Evolutionary conservation across 1,140 invertebrate species (phyloP), one percentile per base, ranked within the genome.

Genomic region (Anagrus nilaparvatae): DNA sequence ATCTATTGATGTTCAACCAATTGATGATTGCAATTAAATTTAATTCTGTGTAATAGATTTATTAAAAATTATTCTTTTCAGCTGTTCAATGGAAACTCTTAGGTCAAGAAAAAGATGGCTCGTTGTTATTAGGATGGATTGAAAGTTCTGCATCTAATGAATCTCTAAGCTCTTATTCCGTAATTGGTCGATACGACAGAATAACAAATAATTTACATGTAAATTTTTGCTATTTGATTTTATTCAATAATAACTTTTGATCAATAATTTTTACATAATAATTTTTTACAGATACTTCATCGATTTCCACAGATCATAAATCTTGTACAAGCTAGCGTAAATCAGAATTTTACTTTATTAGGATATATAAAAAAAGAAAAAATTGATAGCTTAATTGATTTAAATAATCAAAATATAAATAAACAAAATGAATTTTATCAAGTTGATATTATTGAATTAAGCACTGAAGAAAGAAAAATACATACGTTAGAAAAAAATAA

Each of bases 301-400:
- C 73, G 69, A 16, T 82, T 84, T 59, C 52, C 72, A 8, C 65
- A 74, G 19, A 66, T 75, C 49, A 47, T 73, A 16, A 84, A 81
- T 56, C 69, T 84, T 20, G 76, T 86, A 40, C 84, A 87, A 68
- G 82, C 83, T n/a, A 81, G 80, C 7, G 71, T 85, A 3, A 86
- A 86, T 59, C 73, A 74, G 45, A 75, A 65, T 44, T 71, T 71
- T 25, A 78, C 76, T 6, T 56, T 84, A 40, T 52, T 85, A 30
- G 76, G 75, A n/a, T 83, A 76, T 58, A 71, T 82, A 28, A 66
- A 70, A 1, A 83, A 83, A 55, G 55, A 48, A 52, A 46, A 38
- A 8, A 43, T 8, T 13, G 16, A 51, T 55, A n/a, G n/a, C n/a
- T n/a, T n/a, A n/a, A n/a, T n/a, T n/a, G n/a, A n/a, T n/a, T n/a